A percentile compares a stretch with the other conserved stretches of the same genome.
Conservation (phyloP, 2,888 invertebrate species). For the Ceraclea dissimilis region DNA sequence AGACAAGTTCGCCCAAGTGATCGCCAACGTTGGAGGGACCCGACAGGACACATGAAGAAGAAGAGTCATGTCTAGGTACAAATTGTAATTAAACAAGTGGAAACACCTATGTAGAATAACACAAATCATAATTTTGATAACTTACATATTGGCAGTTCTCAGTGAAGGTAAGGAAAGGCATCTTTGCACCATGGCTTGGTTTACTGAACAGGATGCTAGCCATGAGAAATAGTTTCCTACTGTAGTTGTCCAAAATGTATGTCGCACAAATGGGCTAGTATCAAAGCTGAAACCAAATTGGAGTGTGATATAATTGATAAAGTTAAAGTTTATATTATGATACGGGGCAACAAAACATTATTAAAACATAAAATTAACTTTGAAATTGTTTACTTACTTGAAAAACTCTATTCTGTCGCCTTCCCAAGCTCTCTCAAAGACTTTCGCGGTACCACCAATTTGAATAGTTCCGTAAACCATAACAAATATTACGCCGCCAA, state of each 20-base stretch:
- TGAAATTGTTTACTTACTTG: conserved; percentile 46
- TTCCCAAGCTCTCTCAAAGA: conserved; percentile 52
- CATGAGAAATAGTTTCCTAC: conserved; percentile 74
- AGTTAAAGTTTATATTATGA: background rate
- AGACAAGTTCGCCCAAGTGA: no score
- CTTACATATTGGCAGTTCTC: conserved; percentile 63
- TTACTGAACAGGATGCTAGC: conserved; percentile 74
- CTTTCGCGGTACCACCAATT: conserved; percentile 56
- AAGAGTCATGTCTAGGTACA: no score
- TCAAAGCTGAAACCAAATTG: conserved; percentile 54
- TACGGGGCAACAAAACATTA: no score
- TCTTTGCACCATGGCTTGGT: conserved; percentile 82
- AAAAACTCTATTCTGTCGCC: conserved; percentile 64
- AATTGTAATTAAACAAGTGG: no score
- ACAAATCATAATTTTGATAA: no score
- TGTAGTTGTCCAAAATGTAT: conserved; percentile 73
- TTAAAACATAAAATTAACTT: no score
- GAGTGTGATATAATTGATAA: background rate
- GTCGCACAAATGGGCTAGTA: conserved; percentile 65
- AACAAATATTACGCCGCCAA: conserved; percentile 60
- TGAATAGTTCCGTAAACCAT: conserved; percentile 57
- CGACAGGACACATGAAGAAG: no score
- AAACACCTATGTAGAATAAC: no score
- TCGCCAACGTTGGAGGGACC: no score
- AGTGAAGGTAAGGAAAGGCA: conserved; percentile 70